Conservation (phyloP, 2,113 vertebrate species). For the Labrus mixtus region DNA sequence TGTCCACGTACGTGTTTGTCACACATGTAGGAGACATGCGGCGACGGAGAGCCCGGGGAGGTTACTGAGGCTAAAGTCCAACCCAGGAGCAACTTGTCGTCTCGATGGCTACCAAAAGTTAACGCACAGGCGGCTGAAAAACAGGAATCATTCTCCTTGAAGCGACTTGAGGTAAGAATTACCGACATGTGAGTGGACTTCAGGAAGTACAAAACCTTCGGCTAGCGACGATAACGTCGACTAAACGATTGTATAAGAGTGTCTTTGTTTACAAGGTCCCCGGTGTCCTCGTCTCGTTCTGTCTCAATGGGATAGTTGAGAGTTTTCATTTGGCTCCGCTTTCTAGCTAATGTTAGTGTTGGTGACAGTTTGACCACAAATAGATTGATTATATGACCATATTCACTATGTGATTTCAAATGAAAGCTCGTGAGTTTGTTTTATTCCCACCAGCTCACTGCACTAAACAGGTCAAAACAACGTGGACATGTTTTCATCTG, state of each 20-base stretch:
- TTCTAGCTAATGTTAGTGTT: slow-evolving; percentile 42
- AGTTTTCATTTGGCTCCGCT: slow-evolving; percentile 31
- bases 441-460: background rate
- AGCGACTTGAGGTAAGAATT: slow-evolving; percentile 71
- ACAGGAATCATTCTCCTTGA: slow-evolving; percentile 42
- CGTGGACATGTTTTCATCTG: background rate
- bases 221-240: slow-evolving; percentile 7
- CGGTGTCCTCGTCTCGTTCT: slow-evolving; percentile 41
- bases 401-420: slow-evolving; percentile 7
- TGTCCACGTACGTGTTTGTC: slow-evolving; percentile 25
- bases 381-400: slow-evolving; percentile 45
- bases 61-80: slow-evolving; percentile 45
- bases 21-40: slow-evolving; percentile 45
- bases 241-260: slow-evolving; percentile 35
- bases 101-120: slow-evolving; percentile 81
- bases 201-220: background rate
- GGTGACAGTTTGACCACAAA: slow-evolving; percentile 39
- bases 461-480: background rate
- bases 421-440: background rate
- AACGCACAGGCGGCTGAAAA: slow-evolving; percentile 58
- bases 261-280: slow-evolving; percentile 74
- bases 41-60: slow-evolving; percentile 14
- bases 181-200: slow-evolving; percentile 1
- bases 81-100: slow-evolving; percentile 68
- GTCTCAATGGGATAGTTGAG: slow-evolving; percentile 57